Evolutionary conservation across 1,140 invertebrate genomes (phyloP), one percentile per base, ranked within the genome.

Genomic region (Aphis craccivora): DNA sequence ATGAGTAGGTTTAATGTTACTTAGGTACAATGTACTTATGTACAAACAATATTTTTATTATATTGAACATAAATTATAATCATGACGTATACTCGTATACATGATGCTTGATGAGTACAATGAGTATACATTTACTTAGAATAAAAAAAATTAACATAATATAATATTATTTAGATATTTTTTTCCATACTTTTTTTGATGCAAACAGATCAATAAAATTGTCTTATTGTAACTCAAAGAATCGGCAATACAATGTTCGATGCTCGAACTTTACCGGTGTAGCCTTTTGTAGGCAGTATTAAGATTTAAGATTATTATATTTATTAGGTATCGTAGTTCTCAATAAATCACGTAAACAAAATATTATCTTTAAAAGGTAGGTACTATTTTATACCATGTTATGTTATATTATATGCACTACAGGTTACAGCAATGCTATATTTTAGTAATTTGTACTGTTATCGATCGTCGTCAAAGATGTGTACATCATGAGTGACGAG

Each of bases 251-350:
- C 30, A 37, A 22, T 89, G 87, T 51, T 51, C 45, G n/a, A 89
- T 89, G 48, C 87, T 89, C 83, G 83, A 1, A 40, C 83, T 23
- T 86, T 86, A 7, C 83, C 83, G 22, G 25, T 45, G 83, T 43
- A 86, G 22, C 37, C 1, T 40, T 40, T 40, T 40, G 37, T 40
- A 40, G 37, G 37, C 37, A 40, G 37, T 40, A 40, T 4, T 86
- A 86, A n/a, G n/a, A n/a, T n/a, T 86, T 23, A 45, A 86, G 40
- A 86, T 86, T 86, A 86, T n/a, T n/a, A n/a, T n/a, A n/a, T n/a
- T n/a, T n/a, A n/a, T 86, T 3, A 8, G 37, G 37, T 40, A 40
- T 43, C 23, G 40, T 45, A 86, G 23, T 86, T 86, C 83, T 43
- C 83, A 86, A 84, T 84, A 84, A 84, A 45, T 84, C 25, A 43